Percentiles rank a stretch among this genome's conserved stretches.
These are phyloP conservation scores for Diadema setosum DNA, from an alignment of 35 echinoderm and acorn worm genomes.

Conservation along the genomic window DNA sequence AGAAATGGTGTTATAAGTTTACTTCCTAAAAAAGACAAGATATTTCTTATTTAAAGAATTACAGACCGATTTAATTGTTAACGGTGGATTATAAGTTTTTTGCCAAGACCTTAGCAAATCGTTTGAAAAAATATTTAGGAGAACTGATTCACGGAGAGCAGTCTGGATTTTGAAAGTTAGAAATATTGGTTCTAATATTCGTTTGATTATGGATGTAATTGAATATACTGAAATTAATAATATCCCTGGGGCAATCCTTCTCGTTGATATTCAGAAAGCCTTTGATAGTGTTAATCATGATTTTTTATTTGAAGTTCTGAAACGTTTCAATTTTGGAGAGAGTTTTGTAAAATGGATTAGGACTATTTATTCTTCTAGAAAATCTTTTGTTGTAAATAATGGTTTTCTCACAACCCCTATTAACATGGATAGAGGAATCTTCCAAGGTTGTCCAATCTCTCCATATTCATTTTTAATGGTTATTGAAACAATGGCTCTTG, in stretches of 20 bases:
- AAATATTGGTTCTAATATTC: neutral
- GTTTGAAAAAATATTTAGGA: neutral
- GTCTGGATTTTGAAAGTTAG: neutral
- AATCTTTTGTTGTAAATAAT: neutral
- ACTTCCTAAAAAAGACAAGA: conserved; percentile 29
- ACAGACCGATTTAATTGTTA: neutral
- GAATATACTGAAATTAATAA: neutral
- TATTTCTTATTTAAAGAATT: neutral
- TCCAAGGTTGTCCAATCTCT: neutral
- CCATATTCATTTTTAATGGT: neutral
- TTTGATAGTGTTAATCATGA: neutral
- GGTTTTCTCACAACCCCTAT: neutral
- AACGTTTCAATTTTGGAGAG: neutral
- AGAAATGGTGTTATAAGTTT: conserved; percentile 28
- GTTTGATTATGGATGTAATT: neutral
- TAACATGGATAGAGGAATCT: neutral
- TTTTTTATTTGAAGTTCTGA: neutral
- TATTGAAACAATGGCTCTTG: neutral
- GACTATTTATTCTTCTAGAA: neutral
- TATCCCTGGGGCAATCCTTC: neutral
- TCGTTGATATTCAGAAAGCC: neutral
- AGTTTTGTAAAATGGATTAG: neutral
- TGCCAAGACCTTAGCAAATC: neutral
- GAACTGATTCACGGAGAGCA: neutral
- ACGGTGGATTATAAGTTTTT: neutral